Evolutionary conservation across 2,113 vertebrate species (phyloP), one percentile per base, ranked within the genome.

Genomic region (Silurus glanis): DNA sequence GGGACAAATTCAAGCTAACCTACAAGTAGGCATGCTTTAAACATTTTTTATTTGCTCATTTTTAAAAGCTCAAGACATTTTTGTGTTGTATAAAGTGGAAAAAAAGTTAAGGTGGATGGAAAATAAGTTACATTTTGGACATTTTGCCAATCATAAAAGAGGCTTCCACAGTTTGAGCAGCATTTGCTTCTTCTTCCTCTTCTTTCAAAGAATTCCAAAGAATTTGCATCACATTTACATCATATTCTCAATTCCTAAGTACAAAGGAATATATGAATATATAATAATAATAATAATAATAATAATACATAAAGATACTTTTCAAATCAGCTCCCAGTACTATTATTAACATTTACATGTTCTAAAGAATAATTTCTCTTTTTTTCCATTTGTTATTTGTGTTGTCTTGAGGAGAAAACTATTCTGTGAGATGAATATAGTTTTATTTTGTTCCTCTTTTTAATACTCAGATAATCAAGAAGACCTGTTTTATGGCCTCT

Each of bases 1-100:
- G 98, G 98, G 96, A 98, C 94, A 96, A 97, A 92, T 97, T 98
- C 93, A 99, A 99, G 94, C 91, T 99, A 14, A 98, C 98, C 0
- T 99, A 99, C 96, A 98, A 97, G 98, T 99, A 96, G 0, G 83
- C 80, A 14, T 53, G 55, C 9, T 62, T 5, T 2, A 37, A 37
- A 37, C 37, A 37, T 64, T 62, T 14, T 53, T 19, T 84, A 89
- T 58, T 58, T 58, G 56, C 37, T 37, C 2, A 3, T 37, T 37
- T 51, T 51, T 75, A 71, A 71, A 37, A 37, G 6, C 2, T 37
- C 2, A 37, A 37, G 37, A 37, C 37, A 37, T 37, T 37, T 37
- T 37, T 37, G 37, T 37, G 37, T 37, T 37, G 37, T 37, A 37
- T 37, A 37, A 37, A 37, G 37, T 37, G 1, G 37, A 37, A 37